Base-by-base conservation (phyloP, 2,797 vertebrate genomes). In the Scleropages formosus region DNA sequence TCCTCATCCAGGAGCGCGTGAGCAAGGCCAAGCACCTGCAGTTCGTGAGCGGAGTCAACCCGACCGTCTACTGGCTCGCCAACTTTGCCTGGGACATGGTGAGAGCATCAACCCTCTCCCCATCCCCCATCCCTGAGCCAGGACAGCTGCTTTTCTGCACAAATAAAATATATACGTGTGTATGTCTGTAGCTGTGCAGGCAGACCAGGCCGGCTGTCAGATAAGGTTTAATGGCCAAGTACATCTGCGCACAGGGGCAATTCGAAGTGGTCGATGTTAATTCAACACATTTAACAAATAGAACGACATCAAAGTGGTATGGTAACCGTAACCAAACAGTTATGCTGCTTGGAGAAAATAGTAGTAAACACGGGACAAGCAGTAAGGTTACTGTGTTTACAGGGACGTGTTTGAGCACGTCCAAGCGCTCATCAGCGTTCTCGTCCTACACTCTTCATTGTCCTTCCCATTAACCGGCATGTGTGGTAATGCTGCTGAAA, bases 1-100 rank as follows among this genome's bases (percentile, higher is more conserved):
- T 98, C 88, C 94, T 98, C 86, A 98, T 99, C 86, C 96, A 98
- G 84, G 97, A 99, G 81, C 91, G 98, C n/a, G 96, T 98, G 84
- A 97, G 87, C 91, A 98, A 98, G 87, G 94, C 96, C 65, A 99
- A 98, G 82, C 98, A 98, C 85, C 86, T 99, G 85, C 98, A 99
- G 87, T 96, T 98, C 82, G 96, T 99, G 89, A 97, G 96, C 10
- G 96, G 97, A 0, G 95, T 98, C 66, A 98, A 97, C 85, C 96
- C 97, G 0, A 85, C 93, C 47, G 87, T 96, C 82, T 99, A 98
- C 89, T 99, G 98, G 98, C 79, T 98, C 53, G 94, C 96, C 79
- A 98, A 95, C 84, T 98, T 98, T 70, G 91, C 93, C 81, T 99
- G 98, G 97, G 98, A 99, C 87, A 97, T 97, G 95, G 97, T 99